These are phyloP conservation scores for Aramus guarauna DNA, from an alignment of 2,113 vertebrate genomes.

Conservation along the genomic window DNA sequence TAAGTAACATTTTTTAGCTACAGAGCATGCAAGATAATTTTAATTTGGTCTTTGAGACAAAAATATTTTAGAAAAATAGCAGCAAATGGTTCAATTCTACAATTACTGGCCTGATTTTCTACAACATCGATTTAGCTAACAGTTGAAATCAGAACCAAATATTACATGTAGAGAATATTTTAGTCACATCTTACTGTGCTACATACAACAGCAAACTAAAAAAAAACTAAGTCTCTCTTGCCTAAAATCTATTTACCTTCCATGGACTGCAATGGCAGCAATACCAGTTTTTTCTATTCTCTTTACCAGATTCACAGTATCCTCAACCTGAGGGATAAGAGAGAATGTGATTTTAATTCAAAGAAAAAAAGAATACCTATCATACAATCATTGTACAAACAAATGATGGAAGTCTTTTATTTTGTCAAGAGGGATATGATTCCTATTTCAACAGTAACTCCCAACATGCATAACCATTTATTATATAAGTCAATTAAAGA, in stretches of 20 bases:
- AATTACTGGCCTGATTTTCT: not conserved
- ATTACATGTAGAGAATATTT: not conserved
- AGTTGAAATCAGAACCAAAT: not conserved
- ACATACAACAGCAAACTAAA: not conserved
- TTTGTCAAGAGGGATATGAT: not conserved
- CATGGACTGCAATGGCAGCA: conserved; percentile 91
- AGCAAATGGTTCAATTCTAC: not conserved
- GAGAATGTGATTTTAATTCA: not conserved
- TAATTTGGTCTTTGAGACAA: not conserved
- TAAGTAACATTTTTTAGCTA: not conserved
- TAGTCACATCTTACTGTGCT: not conserved
- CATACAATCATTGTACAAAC: not conserved
- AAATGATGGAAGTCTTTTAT: not conserved
- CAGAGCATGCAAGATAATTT: not conserved
- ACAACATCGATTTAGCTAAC: not conserved
- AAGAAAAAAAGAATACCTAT: not conserved
- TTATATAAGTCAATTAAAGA: not conserved
- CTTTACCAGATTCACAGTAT: conserved; percentile 85
- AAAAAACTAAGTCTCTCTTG: not conserved
- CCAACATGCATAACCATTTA: not conserved
- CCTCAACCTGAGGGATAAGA: conserved; percentile 79
- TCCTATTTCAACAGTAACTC: not conserved
- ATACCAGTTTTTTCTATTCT: conserved; percentile 92
- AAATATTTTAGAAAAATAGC: not conserved
- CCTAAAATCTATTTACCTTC: conserved; percentile 79